Evolutionary conservation across 2,888 invertebrate genomes (phyloP), one percentile per base, ranked within the genome.

Genomic region (Hipparchia sbordonii): DNA sequence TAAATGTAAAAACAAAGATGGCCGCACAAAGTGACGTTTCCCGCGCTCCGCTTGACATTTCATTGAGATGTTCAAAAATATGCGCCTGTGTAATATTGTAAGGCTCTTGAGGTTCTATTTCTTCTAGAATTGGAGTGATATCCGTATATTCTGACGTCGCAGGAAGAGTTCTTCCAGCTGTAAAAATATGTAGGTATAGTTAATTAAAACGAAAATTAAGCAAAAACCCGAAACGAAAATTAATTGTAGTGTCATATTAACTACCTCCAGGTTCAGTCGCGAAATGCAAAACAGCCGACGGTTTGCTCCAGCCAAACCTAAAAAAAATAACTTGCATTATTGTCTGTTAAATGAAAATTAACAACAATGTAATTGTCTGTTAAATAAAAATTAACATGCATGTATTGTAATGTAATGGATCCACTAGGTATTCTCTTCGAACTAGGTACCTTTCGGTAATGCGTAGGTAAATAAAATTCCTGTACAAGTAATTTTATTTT

Each of bases 231-330:
- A n/a, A n/a, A n/a, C n/a, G n/a, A n/a, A n/a, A n/a, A n/a, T n/a
- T n/a, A n/a, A n/a, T n/a, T n/a, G 23, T 39, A 39, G 5, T 39
- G 39, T 39, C 0, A 23, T 39, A 39, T 39, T 39, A 39, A 39
- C 84, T 92, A 97, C 97, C 95, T 89, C 96, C 95, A 46, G 96
- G 96, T 68, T 95, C 95, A 0, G 97, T 97, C 12, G 97, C 95
- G 82, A 98, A 97, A 82, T 96, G 95, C 72, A 97, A 91, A 67
- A 96, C 94, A 2, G 96, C 95, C 10, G 97, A 97, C 0, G 96
- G 96, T 79, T 96, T 96, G 79, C 97, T 97, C 97, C 97, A 97
- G n/a, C 98, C 97, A 81, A 96, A 97, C 81, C 96, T 93, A 39
- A 39, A 39, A 39, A 23, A 10, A 46, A 46, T 51, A 57, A 94